Base-by-base conservation (phyloP, 2,797 vertebrate genomes). In the Ceryle rudis region DNA sequence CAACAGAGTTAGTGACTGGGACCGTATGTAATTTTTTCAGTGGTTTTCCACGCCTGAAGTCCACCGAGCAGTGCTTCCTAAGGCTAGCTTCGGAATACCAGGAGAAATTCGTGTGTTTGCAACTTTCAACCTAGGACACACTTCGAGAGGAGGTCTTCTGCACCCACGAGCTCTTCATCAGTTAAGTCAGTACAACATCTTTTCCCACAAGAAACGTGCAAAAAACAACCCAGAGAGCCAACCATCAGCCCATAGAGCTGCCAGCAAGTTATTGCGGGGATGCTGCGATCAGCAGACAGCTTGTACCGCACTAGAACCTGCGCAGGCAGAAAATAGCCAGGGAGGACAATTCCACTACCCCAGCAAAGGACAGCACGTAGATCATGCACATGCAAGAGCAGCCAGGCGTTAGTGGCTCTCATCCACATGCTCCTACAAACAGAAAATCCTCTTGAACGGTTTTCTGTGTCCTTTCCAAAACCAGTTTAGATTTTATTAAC, bases 201-300 rank as follows among this genome's bases (percentile, higher is more conserved):
- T 96, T 79, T 77, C 73, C 77, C 89, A 7, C 14, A 71, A 89
- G 88, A 95, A 86, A 72, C 62, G 58, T 62, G 95, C 92, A 88
- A 31, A 31, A 46, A 73, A 54, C 37, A 70, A 73, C 28, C 35
- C 41, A 72, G 37, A 31, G 61, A 51, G 64, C 54, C 58, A 89
- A 55, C 46, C 60, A 31, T 8, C 73, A 87, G 81, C 39, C 55
- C 3, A 1, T 33, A 88, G 69, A 86, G 86, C 69, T 94, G 88
- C 80, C 70, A 86, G 86, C 35, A 67, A 70, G 91, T 73, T 75
- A 85, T 84, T 84, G 41, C 41, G 77, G 69, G 61, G 58, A 47
- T 79, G 93, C 81, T 75, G 58, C 22, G 41, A 4, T 47, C 85
- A 91, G 95, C 95, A 93, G 66, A 10, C 15, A 87, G 61, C 54